Conservation (phyloP, 2,888 invertebrate genomes). For the Watsonalla cultraria region DNA sequence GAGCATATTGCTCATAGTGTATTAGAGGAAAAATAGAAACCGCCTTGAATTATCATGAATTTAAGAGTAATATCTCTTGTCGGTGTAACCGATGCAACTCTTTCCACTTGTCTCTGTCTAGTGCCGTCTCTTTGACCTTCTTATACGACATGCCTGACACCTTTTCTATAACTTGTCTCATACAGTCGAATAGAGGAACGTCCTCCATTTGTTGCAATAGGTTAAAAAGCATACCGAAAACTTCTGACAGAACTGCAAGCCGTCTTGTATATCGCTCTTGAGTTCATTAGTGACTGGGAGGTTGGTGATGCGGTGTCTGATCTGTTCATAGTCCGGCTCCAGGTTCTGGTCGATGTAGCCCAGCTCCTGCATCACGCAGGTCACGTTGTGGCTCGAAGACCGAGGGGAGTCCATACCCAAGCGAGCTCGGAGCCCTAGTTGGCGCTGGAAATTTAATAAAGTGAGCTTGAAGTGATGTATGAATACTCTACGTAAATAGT, state of each 20-base stretch:
- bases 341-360: slow-evolving; percentile 82
- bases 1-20: too few relatives aligned
- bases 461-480: not conserved
- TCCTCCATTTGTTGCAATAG: too few relatives aligned
- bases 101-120: too few relatives aligned
- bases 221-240: slow-evolving; percentile 80
- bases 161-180: too few relatives aligned
- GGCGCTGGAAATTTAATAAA: slow-evolving; percentile 58
- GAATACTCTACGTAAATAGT: too few relatives aligned
- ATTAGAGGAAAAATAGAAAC: too few relatives aligned
- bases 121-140: too few relatives aligned
- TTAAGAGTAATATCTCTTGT: too few relatives aligned
- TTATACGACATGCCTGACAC: too few relatives aligned
- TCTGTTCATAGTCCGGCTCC: slow-evolving; percentile 82
- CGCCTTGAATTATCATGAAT: too few relatives aligned
- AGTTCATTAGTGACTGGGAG: slow-evolving; percentile 81
- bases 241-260: slow-evolving; percentile 82
- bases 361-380: slow-evolving; percentile 85
- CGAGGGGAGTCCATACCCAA: slow-evolving; percentile 78
- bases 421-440: slow-evolving; percentile 80
- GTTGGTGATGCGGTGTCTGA: slow-evolving; percentile 79
- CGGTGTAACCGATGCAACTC: too few relatives aligned
- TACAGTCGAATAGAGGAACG: too few relatives aligned
- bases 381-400: slow-evolving; percentile 77
- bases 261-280: slow-evolving; percentile 82